Percentiles rank a stretch among this genome's conserved stretches.
phyloP scores from a whole-genome alignment of 2,888 invertebrate species.

The Leptinotarsa tumamoca region DNA sequence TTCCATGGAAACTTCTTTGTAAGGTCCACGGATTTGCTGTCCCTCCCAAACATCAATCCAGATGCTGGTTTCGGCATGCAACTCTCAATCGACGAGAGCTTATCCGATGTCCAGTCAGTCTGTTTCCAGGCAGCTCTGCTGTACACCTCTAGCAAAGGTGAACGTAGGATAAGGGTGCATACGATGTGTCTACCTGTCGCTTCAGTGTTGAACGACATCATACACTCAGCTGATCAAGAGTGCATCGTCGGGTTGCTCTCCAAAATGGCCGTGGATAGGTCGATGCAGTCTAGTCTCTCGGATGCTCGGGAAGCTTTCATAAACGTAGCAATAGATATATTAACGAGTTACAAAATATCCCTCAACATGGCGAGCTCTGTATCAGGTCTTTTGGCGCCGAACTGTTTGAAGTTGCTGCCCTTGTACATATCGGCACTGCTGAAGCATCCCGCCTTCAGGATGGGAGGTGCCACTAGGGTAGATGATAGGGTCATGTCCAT shows the following conservation, averaged over 20 bases:
- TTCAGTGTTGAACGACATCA: conserved; percentile 84
- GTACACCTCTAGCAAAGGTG: conserved; percentile 94
- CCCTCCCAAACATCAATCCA: conserved; percentile 96
- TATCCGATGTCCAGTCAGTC: conserved; percentile 86
- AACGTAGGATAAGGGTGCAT: conserved; percentile 96
- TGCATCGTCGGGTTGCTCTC: conserved; percentile 91
- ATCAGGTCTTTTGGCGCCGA: conserved; percentile 80
- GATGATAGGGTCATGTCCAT: conserved; percentile 95
- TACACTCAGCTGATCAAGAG: conserved; percentile 92
- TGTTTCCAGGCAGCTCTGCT: conserved; percentile 98
- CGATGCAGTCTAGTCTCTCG: conserved; percentile 83
- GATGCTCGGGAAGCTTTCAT: conserved; percentile 97
- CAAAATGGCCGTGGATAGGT: conserved; percentile 98
- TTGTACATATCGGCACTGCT: conserved; percentile 89
- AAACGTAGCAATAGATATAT: conserved; percentile 92
- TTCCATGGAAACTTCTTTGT: conserved; percentile 99
- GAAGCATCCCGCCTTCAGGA: conserved; percentile 91
- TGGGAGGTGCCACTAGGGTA: conserved; percentile 87
- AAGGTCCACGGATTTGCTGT: conserved; percentile 94
- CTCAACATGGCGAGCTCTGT: conserved; percentile 73
- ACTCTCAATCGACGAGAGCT: conserved; percentile 91
- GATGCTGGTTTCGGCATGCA: conserved; percentile 99
- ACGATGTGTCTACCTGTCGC: conserved; percentile 95
- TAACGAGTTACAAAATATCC: conserved; percentile 78
- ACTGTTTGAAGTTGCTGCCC: conserved; percentile 85